These are phyloP conservation scores for Xerus inauris DNA, from an alignment of 2,113 vertebrate genomes.

Conservation along the genomic window DNA sequence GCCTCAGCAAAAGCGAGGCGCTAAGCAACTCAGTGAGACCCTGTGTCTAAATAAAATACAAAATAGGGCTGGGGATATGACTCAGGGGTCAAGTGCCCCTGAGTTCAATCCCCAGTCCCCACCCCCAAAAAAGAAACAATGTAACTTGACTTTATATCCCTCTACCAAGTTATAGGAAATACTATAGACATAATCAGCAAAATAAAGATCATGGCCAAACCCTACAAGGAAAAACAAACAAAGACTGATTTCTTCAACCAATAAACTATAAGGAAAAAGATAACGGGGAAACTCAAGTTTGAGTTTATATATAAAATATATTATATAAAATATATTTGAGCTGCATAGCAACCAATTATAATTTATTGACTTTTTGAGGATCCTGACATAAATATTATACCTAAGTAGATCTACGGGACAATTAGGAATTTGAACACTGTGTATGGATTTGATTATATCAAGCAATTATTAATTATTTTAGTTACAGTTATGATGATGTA, in stretches of 20 bases:
- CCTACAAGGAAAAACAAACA: neutral
- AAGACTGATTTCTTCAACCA: constrained; percentile 14
- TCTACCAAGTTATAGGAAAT: neutral
- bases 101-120: too few relatives aligned
- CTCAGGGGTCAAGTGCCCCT: too few relatives aligned
- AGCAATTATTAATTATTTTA: constrained; percentile 2
- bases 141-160: neutral
- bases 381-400: neutral
- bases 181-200: neutral
- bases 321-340: constrained; percentile 30
- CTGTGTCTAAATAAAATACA: too few relatives aligned
- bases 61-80: too few relatives aligned
- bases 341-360: neutral
- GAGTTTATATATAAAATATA: too few relatives aligned
- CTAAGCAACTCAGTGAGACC: too few relatives aligned
- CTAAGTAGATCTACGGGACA: neutral
- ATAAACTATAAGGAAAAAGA: neutral
- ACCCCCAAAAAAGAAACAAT: too few relatives aligned
- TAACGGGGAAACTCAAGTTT: neutral
- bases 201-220: neutral
- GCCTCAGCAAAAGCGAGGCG: too few relatives aligned
- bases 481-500: neutral
- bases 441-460: neutral
- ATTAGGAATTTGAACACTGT: neutral
- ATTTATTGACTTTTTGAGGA: neutral